A percentile compares a stretch with the other conserved stretches of the same genome.
Evolutionary conservation across 1,140 invertebrate genomes (phyloP).

Genomic region (Augochlora pura): DNA sequence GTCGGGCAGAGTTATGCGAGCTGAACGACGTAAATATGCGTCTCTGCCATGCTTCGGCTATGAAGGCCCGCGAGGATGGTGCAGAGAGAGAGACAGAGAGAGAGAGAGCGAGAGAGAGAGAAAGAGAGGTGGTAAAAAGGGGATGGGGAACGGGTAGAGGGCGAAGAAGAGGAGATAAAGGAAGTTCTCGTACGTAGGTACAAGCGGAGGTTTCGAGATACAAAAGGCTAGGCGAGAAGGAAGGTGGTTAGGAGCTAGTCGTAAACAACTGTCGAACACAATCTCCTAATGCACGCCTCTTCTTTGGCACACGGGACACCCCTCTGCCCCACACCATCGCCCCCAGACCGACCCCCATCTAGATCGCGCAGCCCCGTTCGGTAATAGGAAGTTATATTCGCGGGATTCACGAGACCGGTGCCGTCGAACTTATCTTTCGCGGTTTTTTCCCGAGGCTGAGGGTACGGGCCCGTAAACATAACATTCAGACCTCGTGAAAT

Average conservation of each 20-base stretch:
- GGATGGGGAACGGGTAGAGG: background rate
- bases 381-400: constrained; percentile 70
- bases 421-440: constrained; percentile 49
- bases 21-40: constrained; percentile 70
- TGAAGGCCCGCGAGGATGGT: background rate
- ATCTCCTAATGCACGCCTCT: constrained; percentile 77
- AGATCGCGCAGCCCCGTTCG: constrained; percentile 35
- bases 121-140: background rate
- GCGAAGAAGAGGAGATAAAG: constrained; percentile 51
- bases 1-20: constrained; percentile 73
- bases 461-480: constrained; percentile 24
- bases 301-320: constrained; percentile 67
- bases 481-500: constrained; percentile 8
- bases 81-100: too few species aligned
- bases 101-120: too few species aligned
- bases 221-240: constrained; percentile 61
- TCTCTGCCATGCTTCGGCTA: constrained; percentile 45
- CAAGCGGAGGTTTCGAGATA: constrained; percentile 51
- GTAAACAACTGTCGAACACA: constrained; percentile 79
- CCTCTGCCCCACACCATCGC: background rate
- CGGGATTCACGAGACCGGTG: constrained; percentile 55
- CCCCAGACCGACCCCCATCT: constrained; percentile 27
- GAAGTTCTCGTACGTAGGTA: constrained; percentile 47
- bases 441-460: constrained; percentile 13
- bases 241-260: constrained; percentile 70